These are phyloP conservation scores for Prolemur simus DNA, from an alignment of 2,113 vertebrate species.

Conservation along the genomic window DNA sequence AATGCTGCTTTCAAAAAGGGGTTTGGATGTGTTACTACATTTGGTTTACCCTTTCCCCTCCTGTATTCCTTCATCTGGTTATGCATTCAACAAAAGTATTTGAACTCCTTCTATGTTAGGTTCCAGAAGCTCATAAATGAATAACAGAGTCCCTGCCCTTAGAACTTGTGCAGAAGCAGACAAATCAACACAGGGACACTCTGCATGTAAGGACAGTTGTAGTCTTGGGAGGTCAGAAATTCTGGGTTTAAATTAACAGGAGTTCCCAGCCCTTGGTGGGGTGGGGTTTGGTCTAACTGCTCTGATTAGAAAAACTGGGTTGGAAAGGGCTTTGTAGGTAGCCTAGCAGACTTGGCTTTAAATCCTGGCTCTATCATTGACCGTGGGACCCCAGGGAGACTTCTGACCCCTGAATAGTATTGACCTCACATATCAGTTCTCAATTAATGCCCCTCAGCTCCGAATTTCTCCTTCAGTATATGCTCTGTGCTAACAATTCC, in stretches of 20 bases:
- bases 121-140: neutral
- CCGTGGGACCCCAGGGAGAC: neutral
- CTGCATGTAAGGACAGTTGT: accelerated
- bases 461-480: neutral
- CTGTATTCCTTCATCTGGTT: neutral
- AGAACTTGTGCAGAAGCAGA: neutral
- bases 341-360: neutral
- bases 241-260: neutral
- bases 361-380: neutral
- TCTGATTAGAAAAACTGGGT: neutral
- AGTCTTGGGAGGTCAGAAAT: neutral
- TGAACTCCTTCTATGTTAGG: neutral
- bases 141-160: neutral
- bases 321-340: neutral
- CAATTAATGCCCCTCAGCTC: neutral
- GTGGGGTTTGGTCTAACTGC: neutral
- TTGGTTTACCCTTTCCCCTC: neutral
- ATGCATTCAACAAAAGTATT: neutral
- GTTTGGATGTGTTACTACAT: neutral
- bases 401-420: neutral
- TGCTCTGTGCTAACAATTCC: neutral
- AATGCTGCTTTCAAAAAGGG: neutral
- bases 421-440: neutral
- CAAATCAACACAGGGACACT: neutral
- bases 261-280: neutral